Evolutionary conservation across 2,113 vertebrate species (phyloP).

Genomic region (Indicator maculatus): DNA sequence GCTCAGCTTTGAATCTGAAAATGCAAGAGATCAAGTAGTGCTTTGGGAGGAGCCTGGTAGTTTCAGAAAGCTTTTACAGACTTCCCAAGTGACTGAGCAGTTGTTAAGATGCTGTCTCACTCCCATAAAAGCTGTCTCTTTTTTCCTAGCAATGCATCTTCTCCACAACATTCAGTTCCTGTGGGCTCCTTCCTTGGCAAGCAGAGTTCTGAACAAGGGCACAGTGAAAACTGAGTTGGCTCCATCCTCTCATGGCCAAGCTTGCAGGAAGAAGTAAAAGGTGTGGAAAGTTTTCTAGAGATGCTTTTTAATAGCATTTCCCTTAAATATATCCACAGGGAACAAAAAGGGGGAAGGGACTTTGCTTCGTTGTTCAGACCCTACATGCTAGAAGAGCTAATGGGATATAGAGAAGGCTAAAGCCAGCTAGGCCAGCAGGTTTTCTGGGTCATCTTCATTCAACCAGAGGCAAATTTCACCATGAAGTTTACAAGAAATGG

Average conservation of each 20-base stretch:
- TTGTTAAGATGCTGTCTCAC: conserved; percentile 15
- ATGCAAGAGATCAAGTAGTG: neutral
- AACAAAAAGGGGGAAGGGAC: neutral
- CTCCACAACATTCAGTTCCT: neutral
- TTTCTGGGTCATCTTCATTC: neutral
- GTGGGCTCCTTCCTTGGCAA: conserved; percentile 9
- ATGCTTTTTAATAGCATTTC: conserved; percentile 12
- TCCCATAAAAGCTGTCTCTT: neutral
- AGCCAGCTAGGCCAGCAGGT: neutral
- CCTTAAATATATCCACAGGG: neutral
- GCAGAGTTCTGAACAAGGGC: neutral
- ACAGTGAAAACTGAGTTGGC: neutral
- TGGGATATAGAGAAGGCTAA: conserved; percentile 8
- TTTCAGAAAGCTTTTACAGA: conserved; percentile 59
- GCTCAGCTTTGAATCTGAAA: conserved; percentile 36
- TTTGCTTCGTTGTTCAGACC: neutral
- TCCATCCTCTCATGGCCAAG: neutral
- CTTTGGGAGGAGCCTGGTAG: conserved; percentile 29
- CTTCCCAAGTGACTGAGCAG: conserved; percentile 33
- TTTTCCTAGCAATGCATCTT: neutral
- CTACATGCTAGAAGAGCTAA: neutral
- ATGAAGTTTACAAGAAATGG: neutral
- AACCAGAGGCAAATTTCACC: neutral
- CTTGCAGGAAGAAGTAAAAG: neutral
- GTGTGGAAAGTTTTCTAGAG: neutral